Evolutionary conservation across 2,888 invertebrate genomes (phyloP), one percentile per base, ranked within the genome.

Genomic region (Pachycephus smyrnensis): DNA sequence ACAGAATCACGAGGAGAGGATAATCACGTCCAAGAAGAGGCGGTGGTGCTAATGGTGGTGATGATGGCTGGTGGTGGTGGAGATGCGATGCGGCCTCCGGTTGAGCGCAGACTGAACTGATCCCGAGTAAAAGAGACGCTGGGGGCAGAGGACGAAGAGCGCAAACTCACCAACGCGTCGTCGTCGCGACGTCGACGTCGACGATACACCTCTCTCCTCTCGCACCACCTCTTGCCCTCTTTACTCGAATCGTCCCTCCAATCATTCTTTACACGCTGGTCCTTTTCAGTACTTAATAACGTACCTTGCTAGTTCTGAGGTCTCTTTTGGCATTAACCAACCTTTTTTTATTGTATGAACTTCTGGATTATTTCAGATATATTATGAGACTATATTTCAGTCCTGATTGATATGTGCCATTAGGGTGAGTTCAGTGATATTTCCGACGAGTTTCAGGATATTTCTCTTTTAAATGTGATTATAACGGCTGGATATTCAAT

Each of bases 61-160:
- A 69, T 80, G 84, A 82, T 80, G 85, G 84, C 83, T 82, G 77
- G 76, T 79, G 77, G 75, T 76, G 32, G 73, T 77, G 37, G 74
- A 74, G 82, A 79, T 79, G 81, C 79, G 80, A 81, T 83, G 83
- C 83, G 82, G 84, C 84, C 88, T 86, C 86, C 86, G 84, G 86
- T 88, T 86, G 87, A 86, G 88, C 88, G 86, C 88, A 87, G 86
- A 90, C 89, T 85, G 87, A 87, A 89, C 87, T 89, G 88, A 84
- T 84, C 86, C 83, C 85, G 82, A 81, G 82, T 81, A 79, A 77
- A 81, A 85, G 79, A 79, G 81, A 80, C 82, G 85, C 71, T 75
- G 73, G 78, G 78, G 73, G 73, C 73, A 33, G 76, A 23, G 78
- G 37, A 71, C 68, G 73, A 69, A 76, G 55, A 23, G 79, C 73